phyloP scores from a whole-genome alignment of 1,140 invertebrate species.

The Scaptomyza hsui region DNA sequence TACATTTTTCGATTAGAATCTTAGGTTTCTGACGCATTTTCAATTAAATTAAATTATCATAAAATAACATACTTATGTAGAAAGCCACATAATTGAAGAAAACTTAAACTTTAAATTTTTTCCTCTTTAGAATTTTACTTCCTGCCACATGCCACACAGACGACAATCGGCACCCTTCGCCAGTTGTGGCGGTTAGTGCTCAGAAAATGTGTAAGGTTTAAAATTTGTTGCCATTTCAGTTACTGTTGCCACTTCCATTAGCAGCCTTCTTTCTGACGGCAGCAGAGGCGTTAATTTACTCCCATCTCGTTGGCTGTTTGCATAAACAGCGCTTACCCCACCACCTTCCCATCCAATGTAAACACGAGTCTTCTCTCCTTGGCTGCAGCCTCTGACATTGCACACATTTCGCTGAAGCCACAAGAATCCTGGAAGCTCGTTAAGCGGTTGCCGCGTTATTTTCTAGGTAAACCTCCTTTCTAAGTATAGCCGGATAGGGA shows the following conservation, averaged over 20 bases:
- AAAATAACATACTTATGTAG: no score
- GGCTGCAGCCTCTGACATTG: slow-evolving; percentile 11
- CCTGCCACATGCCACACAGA: background rate
- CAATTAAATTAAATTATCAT: no score
- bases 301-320: slow-evolving; percentile 69
- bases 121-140: background rate
- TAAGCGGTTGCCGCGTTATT: slow-evolving; percentile 38
- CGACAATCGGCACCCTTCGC: background rate
- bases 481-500: slow-evolving; percentile 19
- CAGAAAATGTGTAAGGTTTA: slow-evolving; percentile 63
- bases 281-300: slow-evolving; percentile 72
- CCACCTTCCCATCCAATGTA: no score
- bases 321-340: slow-evolving; percentile 64
- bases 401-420: slow-evolving; percentile 57
- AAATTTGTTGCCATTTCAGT: slow-evolving; percentile 43
- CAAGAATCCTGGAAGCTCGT: slow-evolving; percentile 72
- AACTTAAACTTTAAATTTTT: no score
- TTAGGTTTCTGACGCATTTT: no score
- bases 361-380: background rate
- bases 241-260: slow-evolving; percentile 68
- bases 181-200: slow-evolving; percentile 35
- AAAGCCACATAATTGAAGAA: no score
- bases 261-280: slow-evolving; percentile 60
- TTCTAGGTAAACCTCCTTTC: slow-evolving; percentile 42
- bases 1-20: background rate